A percentile compares a stretch with the other conserved stretches of the same genome.
Evolutionary conservation across 2,113 vertebrate species (phyloP).

Genomic region (Bujurquina vittata): DNA sequence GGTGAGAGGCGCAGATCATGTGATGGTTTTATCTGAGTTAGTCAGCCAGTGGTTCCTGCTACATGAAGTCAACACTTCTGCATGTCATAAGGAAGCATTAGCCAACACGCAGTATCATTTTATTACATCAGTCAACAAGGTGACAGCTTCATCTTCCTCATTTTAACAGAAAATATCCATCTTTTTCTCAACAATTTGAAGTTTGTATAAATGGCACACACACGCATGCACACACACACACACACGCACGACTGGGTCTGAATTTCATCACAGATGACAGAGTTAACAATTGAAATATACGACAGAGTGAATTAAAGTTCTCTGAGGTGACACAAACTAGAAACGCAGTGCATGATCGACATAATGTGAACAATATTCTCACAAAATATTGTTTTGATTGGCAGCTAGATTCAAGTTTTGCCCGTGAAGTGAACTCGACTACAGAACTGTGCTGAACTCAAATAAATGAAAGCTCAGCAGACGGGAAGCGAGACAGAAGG

Average conservation of each 20-base stretch:
- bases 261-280: conserved; percentile 50
- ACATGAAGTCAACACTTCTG: background rate
- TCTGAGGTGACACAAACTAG: conserved; percentile 20
- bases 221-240: background rate
- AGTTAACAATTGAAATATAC: conserved; percentile 26
- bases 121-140: conserved; percentile 73
- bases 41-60: background rate
- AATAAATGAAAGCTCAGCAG: background rate
- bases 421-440: conserved; percentile 12
- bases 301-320: conserved; percentile 16
- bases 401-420: conserved; percentile 52
- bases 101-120: conserved; percentile 57
- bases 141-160: conserved; percentile 36
- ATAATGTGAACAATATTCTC: conserved; percentile 16
- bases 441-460: background rate
- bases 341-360: conserved; percentile 11
- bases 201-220: conserved; percentile 63
- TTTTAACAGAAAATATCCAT: conserved; percentile 70
- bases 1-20: too few relatives aligned
- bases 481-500: background rate
- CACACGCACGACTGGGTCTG: conserved; percentile 23
- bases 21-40: background rate
- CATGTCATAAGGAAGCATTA: background rate
- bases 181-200: conserved; percentile 46
- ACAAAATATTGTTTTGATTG: conserved; percentile 19